Evolutionary conservation across 1,140 invertebrate genomes (phyloP), one percentile per base, ranked within the genome.

Genomic region (Phocides pigmalion): DNA sequence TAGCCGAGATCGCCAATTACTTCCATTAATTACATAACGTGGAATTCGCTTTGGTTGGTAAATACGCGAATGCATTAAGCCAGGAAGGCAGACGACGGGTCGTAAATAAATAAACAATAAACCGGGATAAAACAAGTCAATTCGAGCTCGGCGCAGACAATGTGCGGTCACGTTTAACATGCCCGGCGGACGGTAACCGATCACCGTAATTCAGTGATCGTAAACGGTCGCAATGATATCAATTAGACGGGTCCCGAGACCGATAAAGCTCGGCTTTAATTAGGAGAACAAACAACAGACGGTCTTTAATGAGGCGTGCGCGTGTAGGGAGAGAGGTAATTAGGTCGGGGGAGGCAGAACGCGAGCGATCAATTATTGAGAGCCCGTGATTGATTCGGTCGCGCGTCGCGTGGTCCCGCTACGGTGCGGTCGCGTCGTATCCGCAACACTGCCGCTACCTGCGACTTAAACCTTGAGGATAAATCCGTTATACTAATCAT

Each of bases 231-330:
- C 84, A 87, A 86, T 87, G 83, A 87, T 90, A 88, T 87, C 87
- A 90, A 89, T 90, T 90, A 90, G 85, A 87, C 78, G 74, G 66
- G 70, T 68, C 76, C 64, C 75, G 73, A 78, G 75, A 79, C 76
- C 84, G 84, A 87, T 89, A 87, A 86, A 87, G 81, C 80, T 87
- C 84, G 76, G 73, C 79, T 86, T 90, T 90, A 90, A 90, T 90
- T 90, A 90, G 83, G 79, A 87, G 81, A 84, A 89, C 87, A 89
- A 89, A 89, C 85, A 88, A 85, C 87, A 90, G 85, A 86, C 79
- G 79, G 76, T 76, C 72, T 73, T 82, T 88, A 88, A 90, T 88
- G 85, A 88, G 81, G 74, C 84, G 85, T 84, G 79, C 76, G 81
- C 74, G 75, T 77, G 78, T 76, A 25, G 81, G 78, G 79, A 76